Evolutionary conservation across 2,797 vertebrate genomes (phyloP).

Genomic region (Micropoecilia bifurca): DNA sequence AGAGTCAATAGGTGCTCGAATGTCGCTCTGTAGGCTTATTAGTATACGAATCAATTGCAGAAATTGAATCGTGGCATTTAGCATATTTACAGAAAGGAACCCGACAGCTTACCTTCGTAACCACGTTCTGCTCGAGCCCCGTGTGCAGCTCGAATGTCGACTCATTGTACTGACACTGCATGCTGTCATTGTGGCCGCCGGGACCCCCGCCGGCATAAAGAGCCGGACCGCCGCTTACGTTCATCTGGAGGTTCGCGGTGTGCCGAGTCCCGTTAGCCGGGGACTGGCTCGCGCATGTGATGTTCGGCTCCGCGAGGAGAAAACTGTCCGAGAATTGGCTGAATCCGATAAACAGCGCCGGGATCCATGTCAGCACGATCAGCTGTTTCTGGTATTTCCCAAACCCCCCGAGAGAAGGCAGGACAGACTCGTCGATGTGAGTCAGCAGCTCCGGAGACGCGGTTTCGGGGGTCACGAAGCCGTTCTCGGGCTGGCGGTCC

Average conservation of each 20-base stretch:
- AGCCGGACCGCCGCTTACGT: constrained; percentile 46
- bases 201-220: constrained; percentile 49
- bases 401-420: constrained; percentile 92
- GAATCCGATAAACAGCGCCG: constrained; percentile 94
- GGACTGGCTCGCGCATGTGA: constrained; percentile 82
- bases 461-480: constrained; percentile 80
- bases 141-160: constrained; percentile 88
- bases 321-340: constrained; percentile 96
- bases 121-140: constrained; percentile 91
- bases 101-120: constrained; percentile 88
- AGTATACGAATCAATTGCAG: constrained; percentile 14
- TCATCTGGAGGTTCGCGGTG: constrained; percentile 28
- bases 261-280: constrained; percentile 55
- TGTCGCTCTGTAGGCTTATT: background rate
- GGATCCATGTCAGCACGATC: constrained; percentile 95
- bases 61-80: constrained; percentile 13
- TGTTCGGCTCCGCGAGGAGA: constrained; percentile 90
- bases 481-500: constrained; percentile 83
- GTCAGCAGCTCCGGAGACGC: constrained; percentile 80
- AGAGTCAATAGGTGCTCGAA: constrained; percentile 10
- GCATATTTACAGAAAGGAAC: constrained; percentile 18
- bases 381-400: constrained; percentile 92
- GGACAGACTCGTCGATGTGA: constrained; percentile 88
- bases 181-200: constrained; percentile 52
- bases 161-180: constrained; percentile 82